Conservation (phyloP, 2,888 invertebrate genomes). For the Parnassius glacialis region DNA sequence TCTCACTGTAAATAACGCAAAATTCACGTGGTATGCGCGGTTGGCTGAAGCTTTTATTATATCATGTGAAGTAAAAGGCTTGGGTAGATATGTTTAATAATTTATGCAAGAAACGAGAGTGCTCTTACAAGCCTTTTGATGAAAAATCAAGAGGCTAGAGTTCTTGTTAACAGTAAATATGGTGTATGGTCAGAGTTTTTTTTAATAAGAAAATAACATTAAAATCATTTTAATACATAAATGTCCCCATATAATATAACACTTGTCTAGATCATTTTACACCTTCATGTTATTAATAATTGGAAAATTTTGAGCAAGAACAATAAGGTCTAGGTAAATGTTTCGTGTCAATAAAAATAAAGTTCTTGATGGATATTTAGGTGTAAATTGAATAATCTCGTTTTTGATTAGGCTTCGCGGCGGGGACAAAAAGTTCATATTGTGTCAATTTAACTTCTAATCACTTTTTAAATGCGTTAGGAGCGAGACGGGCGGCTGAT, state of each 20-base stretch:
- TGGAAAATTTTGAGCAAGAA: too few relatives aligned
- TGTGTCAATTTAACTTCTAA: slow-evolving; percentile 81
- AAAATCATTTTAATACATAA: too few relatives aligned
- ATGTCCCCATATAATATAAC: too few relatives aligned
- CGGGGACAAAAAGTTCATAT: slow-evolving; percentile 77
- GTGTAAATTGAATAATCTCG: slow-evolving; percentile 73
- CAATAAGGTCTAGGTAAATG: neutral
- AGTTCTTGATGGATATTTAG: slow-evolving; percentile 40
- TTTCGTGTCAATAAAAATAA: slow-evolving; percentile 6
- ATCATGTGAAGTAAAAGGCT: slow-evolving; percentile 27
- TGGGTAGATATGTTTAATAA: slow-evolving; percentile 19
- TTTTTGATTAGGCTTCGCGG: slow-evolving; percentile 62
- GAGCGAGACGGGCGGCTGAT: slow-evolving; percentile 65
- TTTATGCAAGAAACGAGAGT: slow-evolving; percentile 26
- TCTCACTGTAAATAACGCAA: slow-evolving; percentile 57
- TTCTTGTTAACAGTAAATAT: neutral
- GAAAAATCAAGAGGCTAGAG: slow-evolving; percentile 1
- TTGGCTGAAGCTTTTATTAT: slow-evolving; percentile 32
- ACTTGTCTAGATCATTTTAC: too few relatives aligned
- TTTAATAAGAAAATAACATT: too few relatives aligned
- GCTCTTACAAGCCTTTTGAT: slow-evolving; percentile 22
- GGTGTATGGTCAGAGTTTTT: too few relatives aligned
- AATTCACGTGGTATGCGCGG: slow-evolving; percentile 34
- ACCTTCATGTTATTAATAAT: too few relatives aligned
- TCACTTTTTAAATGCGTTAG: slow-evolving; percentile 80